These are phyloP conservation scores for Lepeophtheirus nordmannii DNA, from an alignment of 2,888 invertebrate species.

Conservation along the genomic window DNA sequence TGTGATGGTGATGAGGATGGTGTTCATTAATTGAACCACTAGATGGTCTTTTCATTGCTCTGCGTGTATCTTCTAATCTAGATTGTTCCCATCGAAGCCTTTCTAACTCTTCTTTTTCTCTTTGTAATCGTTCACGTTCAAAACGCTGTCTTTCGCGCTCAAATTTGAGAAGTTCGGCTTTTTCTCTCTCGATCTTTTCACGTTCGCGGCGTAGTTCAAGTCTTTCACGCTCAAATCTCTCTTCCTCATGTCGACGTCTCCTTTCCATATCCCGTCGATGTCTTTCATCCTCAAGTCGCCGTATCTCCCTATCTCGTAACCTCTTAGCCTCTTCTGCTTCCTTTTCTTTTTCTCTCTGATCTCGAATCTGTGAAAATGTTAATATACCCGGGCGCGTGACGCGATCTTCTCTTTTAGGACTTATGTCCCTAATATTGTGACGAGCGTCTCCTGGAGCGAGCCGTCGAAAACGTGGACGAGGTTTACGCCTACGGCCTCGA, in stretches of 20 bases:
- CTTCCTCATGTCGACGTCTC: conserved; percentile 53
- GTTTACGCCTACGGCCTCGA: background rate
- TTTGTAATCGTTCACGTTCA: conserved; percentile 41
- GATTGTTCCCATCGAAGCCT: conserved; percentile 15
- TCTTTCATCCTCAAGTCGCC: conserved; percentile 17
- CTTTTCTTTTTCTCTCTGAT: conserved; percentile 9
- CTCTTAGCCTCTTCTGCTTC: conserved; percentile 3
- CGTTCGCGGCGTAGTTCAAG: conserved; percentile 34
- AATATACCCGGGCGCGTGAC: background rate
- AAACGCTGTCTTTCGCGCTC: conserved; percentile 68
- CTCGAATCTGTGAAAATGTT: conserved; percentile 15
- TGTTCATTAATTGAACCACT: background rate
- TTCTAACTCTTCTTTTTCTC: conserved; percentile 48
- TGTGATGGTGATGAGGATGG: conserved; percentile 6
- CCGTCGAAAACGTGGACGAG: background rate
- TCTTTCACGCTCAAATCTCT: conserved; percentile 46
- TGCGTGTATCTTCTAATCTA: conserved; percentile 4
- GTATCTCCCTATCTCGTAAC: conserved; percentile 1
- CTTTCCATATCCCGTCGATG: background rate
- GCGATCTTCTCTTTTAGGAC: conserved; percentile 3
- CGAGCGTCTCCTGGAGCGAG: background rate
- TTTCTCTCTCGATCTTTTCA: conserved; percentile 74
- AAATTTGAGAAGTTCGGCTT: conserved; percentile 61
- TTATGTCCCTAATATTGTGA: background rate
- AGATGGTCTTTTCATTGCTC: background rate